Base-by-base conservation (phyloP, 2,888 invertebrate genomes). In the Netelia inedita region DNA sequence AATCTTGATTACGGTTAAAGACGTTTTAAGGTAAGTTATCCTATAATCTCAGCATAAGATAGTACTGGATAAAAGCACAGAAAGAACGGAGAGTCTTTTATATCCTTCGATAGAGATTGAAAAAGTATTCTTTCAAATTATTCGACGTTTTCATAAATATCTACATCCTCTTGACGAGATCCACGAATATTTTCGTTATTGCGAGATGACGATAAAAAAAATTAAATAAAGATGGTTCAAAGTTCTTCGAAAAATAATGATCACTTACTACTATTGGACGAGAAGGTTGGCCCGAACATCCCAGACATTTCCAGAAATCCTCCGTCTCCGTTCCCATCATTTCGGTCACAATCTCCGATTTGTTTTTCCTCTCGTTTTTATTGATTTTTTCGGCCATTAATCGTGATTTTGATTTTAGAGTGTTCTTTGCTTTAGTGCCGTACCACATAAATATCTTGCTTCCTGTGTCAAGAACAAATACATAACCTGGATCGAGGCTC, bases 361-460 rank as follows among this genome's bases (percentile, higher is more conserved):
- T 97, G 92, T 98, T 98, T 94, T 99, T 99, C 21, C 99, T 95
- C 94, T 99, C 99, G 92, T 98, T 98, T 94, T 99, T 99, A 94
- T 99, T 99, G 81, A 99, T 98, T 94, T 99, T 99, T 94, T 99
- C 99, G 1, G 99, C 98, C 95, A 99, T 96, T 14, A 99, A 94
- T 75, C 98, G 95, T 0, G 97, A 96, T 92, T 97, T 98, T 0
- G 98, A 98, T 92, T 98, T 97, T 0, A 98, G 94, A 0, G 98
- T 98, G 91, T 98, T 98, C 92, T 98, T 98, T 0, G 98, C 96
- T 91, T 96, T 96, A 88, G 96, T 96, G 41, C 98, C 98, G 90
- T 97, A 96, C 99, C 99, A 99, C 87, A 99, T 95, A 93, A 96
- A 98, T 88, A 99, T 97, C 91, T 96, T 95, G 57, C 96, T 95